Evolutionary conservation across 2,888 invertebrate genomes (phyloP).

Genomic region (Empis stercorea): DNA sequence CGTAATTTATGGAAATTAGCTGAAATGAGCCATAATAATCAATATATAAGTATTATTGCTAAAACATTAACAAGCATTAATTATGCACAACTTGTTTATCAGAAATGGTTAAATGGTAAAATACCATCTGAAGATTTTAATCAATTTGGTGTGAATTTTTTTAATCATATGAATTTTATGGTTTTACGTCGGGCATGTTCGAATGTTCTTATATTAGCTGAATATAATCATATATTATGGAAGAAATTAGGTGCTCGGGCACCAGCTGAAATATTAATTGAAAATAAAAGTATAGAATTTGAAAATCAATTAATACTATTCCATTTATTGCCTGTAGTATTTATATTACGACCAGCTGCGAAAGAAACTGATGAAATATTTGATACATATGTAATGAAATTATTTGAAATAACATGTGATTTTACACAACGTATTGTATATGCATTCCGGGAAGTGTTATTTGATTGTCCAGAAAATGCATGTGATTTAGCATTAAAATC

Average conservation of each 20-base stretch:
- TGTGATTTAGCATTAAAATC: slow-evolving; percentile 30
- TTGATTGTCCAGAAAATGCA: slow-evolving; percentile 15
- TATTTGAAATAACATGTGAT: slow-evolving; percentile 49
- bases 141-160: slow-evolving; percentile 29
- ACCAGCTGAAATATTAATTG: slow-evolving; percentile 29
- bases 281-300: slow-evolving; percentile 33
- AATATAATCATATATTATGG: slow-evolving; percentile 36
- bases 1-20: slow-evolving; percentile 28
- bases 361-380: slow-evolving; percentile 37
- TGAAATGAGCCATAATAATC: slow-evolving; percentile 31
- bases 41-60: slow-evolving; percentile 26
- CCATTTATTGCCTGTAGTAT: slow-evolving; percentile 49
- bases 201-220: slow-evolving; percentile 32
- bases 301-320: slow-evolving; percentile 48
- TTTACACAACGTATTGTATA: slow-evolving; percentile 49
- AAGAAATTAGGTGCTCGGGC: slow-evolving; percentile 29
- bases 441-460: slow-evolving; percentile 39
- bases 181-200: slow-evolving; percentile 25
- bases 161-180: slow-evolving; percentile 33
- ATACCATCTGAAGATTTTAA: slow-evolving; percentile 13
- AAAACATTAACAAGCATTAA: slow-evolving; percentile 23
- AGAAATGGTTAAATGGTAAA: slow-evolving; percentile 20
- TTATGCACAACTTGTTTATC: slow-evolving; percentile 27
- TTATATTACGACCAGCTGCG: slow-evolving; percentile 33
- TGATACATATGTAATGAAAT: slow-evolving; percentile 44